Evolutionary conservation across 2,888 invertebrate species (phyloP), one percentile per base, ranked within the genome.

Genomic region (Drosophila nigricruria): DNA sequence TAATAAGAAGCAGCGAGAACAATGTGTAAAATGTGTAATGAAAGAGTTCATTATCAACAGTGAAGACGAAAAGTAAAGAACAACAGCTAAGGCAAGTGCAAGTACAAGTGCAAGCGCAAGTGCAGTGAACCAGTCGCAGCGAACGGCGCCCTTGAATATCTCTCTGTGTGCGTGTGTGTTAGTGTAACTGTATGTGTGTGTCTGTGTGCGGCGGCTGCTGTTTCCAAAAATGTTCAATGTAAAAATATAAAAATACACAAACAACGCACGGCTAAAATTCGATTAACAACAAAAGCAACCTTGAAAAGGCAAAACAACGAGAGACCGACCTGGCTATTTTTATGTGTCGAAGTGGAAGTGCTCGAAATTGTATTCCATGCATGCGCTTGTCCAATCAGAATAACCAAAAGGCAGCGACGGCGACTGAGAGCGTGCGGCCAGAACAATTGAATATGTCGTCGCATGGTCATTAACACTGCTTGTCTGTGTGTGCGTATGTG

Each of bases 221-320:
- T 76, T 85, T 88, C 88, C 86, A 85, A 84, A 84, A 84, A 77
- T 85, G 77, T 82, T 79, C 66, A 76, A 76, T 79, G 73, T 87
- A 87, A 83, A 87, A 83, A 86, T 86, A 82, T 57, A 75, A 45
- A 74, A 78, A 38, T 72, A 53, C 49, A 34, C 49, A 62, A 27
- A 59, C 53, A 62, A 50, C 27, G 58, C 54, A 53, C 42, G 36
- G 72, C 75, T 30, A 72, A 79, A 65, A 82, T 84, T 82, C 88
- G 82, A 88, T 88, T 73, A 82, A 81, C 77, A 84, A 83, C 82
- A 84, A 79, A 71, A 74, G 78, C 84, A 84, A 84, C 88, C 88
- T 84, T 84, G 84, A 84, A 88, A 74, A 77, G 76, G 82, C 82
- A 85, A 62, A 61, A 45, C 69, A 23, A 36, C 70, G 63, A 54